Percentiles rank a stretch among this genome's conserved stretches.
Conservation (phyloP, 2,888 invertebrate species). For the Taenaris catops region DNA sequence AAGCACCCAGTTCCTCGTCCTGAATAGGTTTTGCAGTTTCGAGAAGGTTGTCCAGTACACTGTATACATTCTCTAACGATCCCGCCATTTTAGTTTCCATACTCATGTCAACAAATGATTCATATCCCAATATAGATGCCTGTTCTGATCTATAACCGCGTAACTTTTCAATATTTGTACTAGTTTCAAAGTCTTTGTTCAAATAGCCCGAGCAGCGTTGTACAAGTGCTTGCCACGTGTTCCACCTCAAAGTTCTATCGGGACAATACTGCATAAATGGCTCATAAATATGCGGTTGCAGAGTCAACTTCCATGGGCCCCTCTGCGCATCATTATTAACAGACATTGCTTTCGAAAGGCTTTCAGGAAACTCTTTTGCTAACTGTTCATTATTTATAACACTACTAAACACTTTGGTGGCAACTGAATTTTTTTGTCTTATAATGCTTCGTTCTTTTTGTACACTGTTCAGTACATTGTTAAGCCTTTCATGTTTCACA, state of each 20-base stretch:
- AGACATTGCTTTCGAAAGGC: constrained; percentile 83
- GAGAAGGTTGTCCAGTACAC: constrained; percentile 83
- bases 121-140: constrained; percentile 88
- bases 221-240: constrained; percentile 90
- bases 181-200: constrained; percentile 84
- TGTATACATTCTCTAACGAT: constrained; percentile 85
- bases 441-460: constrained; percentile 81
- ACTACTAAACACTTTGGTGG: constrained; percentile 84
- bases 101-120: constrained; percentile 90
- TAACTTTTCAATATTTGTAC: constrained; percentile 88
- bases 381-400: constrained; percentile 82
- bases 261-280: constrained; percentile 93
- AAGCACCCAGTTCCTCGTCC: constrained; percentile 84
- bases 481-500: constrained; percentile 61
- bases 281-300: constrained; percentile 86
- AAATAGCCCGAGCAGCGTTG: constrained; percentile 83
- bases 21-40: constrained; percentile 87
- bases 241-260: constrained; percentile 87
- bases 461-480: constrained; percentile 70
- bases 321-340: constrained; percentile 79
- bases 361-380: constrained; percentile 87
- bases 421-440: constrained; percentile 82
- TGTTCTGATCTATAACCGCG: constrained; percentile 83
- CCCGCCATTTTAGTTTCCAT: constrained; percentile 97
- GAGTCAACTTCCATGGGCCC: constrained; percentile 92